Evolutionary conservation across 2,113 vertebrate genomes (phyloP).

Genomic region (Hymenochirus boettgeri): DNA sequence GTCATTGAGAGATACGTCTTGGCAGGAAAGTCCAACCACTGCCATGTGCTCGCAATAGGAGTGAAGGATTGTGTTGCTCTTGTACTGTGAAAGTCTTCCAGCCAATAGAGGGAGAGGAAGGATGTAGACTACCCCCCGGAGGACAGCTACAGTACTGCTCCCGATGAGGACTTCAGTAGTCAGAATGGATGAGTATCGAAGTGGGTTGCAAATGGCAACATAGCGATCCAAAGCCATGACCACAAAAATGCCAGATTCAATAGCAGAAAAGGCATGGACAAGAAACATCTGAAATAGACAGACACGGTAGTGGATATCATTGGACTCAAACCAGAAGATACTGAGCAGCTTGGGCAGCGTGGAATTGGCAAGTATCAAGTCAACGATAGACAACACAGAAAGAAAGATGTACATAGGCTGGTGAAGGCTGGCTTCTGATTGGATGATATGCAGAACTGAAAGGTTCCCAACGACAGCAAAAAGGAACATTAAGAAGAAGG

Average conservation of each 20-base stretch:
- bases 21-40: constrained; percentile 27
- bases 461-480: constrained; percentile 6
- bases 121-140: constrained; percentile 19
- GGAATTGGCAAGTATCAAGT: constrained; percentile 8
- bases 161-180: neutral
- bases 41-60: constrained; percentile 40
- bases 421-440: constrained; percentile 17
- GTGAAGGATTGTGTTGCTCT: constrained; percentile 16
- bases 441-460: constrained; percentile 11
- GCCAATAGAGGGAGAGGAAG: constrained; percentile 10
- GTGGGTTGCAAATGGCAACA: constrained; percentile 35
- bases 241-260: constrained; percentile 26
- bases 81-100: constrained; percentile 1
- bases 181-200: constrained; percentile 12
- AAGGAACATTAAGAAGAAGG: constrained; percentile 21
- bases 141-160: neutral
- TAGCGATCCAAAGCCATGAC: constrained; percentile 37
- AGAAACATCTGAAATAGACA: constrained; percentile 40
- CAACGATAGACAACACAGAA: constrained; percentile 6
- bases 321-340: constrained; percentile 25
- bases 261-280: constrained; percentile 21
- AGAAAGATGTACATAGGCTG: constrained; percentile 34
- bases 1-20: constrained; percentile 10
- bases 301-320: constrained; percentile 1
- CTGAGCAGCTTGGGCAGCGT: constrained; percentile 35